Conservation (phyloP, 2,888 invertebrate species). For the Habroteleia sp. region DNA sequence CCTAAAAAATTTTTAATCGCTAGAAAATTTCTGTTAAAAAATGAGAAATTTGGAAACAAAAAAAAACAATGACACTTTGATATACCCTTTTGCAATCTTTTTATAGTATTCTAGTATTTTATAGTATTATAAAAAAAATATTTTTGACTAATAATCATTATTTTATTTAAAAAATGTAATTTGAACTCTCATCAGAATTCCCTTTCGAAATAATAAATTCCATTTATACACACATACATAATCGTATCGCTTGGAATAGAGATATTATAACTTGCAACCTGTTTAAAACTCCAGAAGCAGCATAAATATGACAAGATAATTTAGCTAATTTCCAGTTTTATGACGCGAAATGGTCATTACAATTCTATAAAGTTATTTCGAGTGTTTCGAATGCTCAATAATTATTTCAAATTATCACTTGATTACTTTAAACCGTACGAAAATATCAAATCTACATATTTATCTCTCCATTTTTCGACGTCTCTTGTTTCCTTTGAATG, state of each 20-base stretch:
- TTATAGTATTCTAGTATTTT: too few species aligned
- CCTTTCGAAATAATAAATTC: not conserved
- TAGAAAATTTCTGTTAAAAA: too few species aligned
- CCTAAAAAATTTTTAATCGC: too few species aligned
- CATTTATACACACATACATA: constrained; percentile 9
- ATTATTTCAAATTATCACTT: constrained; percentile 7
- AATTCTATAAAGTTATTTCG: constrained; percentile 18
- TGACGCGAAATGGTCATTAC: constrained; percentile 32
- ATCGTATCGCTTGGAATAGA: constrained; percentile 15
- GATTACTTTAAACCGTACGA: too few species aligned
- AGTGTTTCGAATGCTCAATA: constrained; percentile 30
- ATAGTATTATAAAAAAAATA: too few species aligned
- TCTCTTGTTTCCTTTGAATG: constrained; percentile 1
- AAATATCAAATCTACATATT: too few species aligned
- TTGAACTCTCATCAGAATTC: constrained; percentile 1
- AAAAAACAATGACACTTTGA: too few species aligned
- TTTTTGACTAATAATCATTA: too few species aligned
- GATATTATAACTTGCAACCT: constrained; percentile 18
- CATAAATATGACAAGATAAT: constrained; percentile 30
- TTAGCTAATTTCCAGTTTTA: constrained; percentile 35
- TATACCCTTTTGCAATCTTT: too few species aligned
- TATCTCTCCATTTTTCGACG: too few species aligned
- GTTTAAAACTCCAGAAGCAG: constrained; percentile 24
- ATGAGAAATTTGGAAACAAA: too few species aligned
- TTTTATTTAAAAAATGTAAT: not conserved